Evolutionary conservation across 2,888 invertebrate species (phyloP), one percentile per base, ranked within the genome.

Genomic region (Labia minor): DNA sequence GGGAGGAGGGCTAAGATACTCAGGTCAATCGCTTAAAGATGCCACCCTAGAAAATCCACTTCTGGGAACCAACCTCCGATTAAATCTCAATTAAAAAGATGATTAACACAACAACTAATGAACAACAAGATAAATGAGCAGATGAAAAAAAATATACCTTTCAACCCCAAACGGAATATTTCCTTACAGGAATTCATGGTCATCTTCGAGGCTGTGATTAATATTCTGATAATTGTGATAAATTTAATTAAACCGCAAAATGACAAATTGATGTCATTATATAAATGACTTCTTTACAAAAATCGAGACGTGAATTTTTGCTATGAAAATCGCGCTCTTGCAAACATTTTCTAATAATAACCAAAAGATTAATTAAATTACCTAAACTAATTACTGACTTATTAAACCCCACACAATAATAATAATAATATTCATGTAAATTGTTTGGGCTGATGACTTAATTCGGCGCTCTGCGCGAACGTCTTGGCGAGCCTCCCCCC

Each of bases 311-410:
- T n/a, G 49, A 49, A 49, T 49, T 49, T 49, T 49, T 49, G 16
- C 16, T n/a, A 16, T 49, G n/a, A 49, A 49, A 26, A 26, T 26
- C 26, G 26, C 26, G 26, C 26, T 8, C 4, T 8, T 26, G 26
- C 26, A 26, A 26, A 26, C 26, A 26, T 26, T 26, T 26, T 26
- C 26, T 26, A 26, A 26, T 26, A 26, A 49, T 49, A 49, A 49
- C 49, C 49, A 4, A 49, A 49, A 49, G 49, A 49, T 49, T 49
- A 49, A 49, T 49, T 49, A 49, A 49, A 49, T 49, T 49, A 49
- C 49, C 49, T 49, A 49, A 49, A 49, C 49, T 49, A 49, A 49
- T 49, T 49, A 49, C 49, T 49, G 49, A 49, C 49, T 49, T 49
- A 49, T 49, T 49, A 49, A 49, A 49, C 49, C 49, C 49, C 49